Conservation (phyloP, 2,113 vertebrate species). For the Gymnorhina tibicen region DNA sequence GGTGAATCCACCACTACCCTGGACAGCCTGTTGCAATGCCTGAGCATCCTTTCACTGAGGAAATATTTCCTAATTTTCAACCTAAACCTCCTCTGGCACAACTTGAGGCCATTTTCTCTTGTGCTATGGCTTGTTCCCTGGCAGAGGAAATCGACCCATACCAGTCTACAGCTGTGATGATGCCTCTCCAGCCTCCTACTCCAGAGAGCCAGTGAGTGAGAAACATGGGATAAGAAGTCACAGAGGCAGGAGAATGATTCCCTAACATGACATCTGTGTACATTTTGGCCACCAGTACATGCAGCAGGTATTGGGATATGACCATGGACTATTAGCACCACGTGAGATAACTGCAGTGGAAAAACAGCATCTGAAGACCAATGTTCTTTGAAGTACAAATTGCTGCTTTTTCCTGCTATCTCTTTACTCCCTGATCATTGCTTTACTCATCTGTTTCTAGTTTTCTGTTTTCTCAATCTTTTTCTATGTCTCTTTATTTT, state of each 20-base stretch:
- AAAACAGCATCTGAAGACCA: background rate
- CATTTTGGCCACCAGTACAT: background rate
- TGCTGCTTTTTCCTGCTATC: background rate
- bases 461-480: background rate
- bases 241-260: background rate
- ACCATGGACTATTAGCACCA: background rate
- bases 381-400: background rate
- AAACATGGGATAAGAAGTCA: background rate
- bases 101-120: background rate
- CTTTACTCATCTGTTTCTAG: background rate
- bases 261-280: rapidly evolving
- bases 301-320: too few relatives aligned
- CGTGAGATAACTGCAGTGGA: background rate
- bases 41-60: background rate
- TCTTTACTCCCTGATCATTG: background rate
- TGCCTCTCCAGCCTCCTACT: background rate
- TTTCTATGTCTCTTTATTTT: background rate
- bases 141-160: rapidly evolving
- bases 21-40: background rate
- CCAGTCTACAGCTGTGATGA: background rate
- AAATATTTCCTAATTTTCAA: background rate
- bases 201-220: background rate
- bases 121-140: background rate
- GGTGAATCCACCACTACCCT: background rate
- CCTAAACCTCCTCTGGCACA: background rate